Evolutionary conservation across 2,888 invertebrate genomes (phyloP).

Genomic region (Scaptodrosophila latifasciaeformis): DNA sequence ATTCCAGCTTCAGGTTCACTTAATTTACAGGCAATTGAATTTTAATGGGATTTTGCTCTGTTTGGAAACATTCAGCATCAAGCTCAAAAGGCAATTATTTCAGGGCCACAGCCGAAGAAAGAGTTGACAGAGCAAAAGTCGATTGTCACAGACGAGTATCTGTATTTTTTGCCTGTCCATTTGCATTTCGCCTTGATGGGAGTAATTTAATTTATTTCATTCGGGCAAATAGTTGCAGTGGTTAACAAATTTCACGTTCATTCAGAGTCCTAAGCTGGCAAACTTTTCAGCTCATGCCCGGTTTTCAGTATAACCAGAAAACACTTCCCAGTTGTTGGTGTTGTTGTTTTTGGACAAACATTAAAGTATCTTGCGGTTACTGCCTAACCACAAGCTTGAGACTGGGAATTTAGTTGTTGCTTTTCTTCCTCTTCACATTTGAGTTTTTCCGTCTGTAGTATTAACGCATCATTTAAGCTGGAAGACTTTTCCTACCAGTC

Average conservation of each 20-base stretch:
- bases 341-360: slow-evolving; percentile 5
- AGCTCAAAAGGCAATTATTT: no score
- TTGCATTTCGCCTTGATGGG: slow-evolving; percentile 48
- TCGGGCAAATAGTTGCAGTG: neutral
- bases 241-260: neutral
- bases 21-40: slow-evolving; percentile 66
- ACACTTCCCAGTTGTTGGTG: slow-evolving; percentile 26
- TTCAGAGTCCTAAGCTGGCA: slow-evolving; percentile 39
- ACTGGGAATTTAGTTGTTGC: slow-evolving; percentile 15
- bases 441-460: slow-evolving; percentile 13
- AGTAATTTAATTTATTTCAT: slow-evolving; percentile 57
- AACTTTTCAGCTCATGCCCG: slow-evolving; percentile 21
- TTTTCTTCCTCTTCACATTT: slow-evolving; percentile 13
- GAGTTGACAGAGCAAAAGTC: neutral
- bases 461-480: slow-evolving; percentile 64
- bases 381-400: slow-evolving; percentile 46
- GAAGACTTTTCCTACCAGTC: slow-evolving; percentile 12
- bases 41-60: slow-evolving; percentile 58
- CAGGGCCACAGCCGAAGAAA: neutral
- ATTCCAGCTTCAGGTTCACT: slow-evolving; percentile 25
- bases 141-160: slow-evolving; percentile 5
- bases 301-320: no score
- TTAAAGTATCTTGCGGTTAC: slow-evolving; percentile 49
- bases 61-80: slow-evolving; percentile 27
- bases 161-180: slow-evolving; percentile 45